These are phyloP conservation scores for Nephrocerus scutellatus DNA, from an alignment of 2,888 invertebrate species.

Conservation along the genomic window DNA sequence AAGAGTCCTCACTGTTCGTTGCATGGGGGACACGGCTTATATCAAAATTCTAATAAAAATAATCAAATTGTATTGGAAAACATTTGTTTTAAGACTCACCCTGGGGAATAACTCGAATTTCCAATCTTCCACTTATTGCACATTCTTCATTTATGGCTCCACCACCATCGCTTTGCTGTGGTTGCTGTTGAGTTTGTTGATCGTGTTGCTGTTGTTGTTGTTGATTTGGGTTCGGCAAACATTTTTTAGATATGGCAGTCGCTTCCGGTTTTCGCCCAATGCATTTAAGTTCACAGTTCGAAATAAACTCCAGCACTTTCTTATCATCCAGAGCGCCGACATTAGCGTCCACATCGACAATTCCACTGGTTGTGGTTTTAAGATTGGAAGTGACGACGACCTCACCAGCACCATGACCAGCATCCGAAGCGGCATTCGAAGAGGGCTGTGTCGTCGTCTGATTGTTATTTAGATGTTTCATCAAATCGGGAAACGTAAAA, in stretches of 20 bases:
- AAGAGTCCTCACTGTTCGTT: too few species aligned
- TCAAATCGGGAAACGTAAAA: too few species aligned
- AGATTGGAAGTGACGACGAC: background rate
- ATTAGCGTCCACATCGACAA: constrained; percentile 1
- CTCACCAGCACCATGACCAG: constrained; percentile 20
- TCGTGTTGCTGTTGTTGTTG: constrained; percentile 5
- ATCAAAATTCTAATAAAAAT: too few species aligned
- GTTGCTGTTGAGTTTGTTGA: background rate
- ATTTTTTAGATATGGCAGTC: constrained; percentile 7
- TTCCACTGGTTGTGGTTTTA: constrained; percentile 1
- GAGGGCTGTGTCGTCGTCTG: too few species aligned
- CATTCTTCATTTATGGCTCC: constrained; percentile 46
- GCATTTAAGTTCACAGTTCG: constrained; percentile 25
- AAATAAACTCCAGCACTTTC: constrained; percentile 12
- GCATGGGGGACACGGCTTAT: too few species aligned
- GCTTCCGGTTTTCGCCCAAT: constrained; percentile 25
- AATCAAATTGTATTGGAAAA: too few species aligned
- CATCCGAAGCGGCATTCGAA: constrained; percentile 12
- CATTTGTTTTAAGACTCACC: constrained; percentile 22
- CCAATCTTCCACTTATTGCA: constrained; percentile 70
- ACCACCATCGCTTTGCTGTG: constrained; percentile 8
- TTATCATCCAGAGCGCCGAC: background rate
- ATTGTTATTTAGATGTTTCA: too few species aligned
- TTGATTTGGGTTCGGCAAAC: constrained; percentile 8
- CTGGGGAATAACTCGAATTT: constrained; percentile 68